phyloP scores from a whole-genome alignment of 2,888 invertebrate species.

The Drosophila austrosaltans region DNA sequence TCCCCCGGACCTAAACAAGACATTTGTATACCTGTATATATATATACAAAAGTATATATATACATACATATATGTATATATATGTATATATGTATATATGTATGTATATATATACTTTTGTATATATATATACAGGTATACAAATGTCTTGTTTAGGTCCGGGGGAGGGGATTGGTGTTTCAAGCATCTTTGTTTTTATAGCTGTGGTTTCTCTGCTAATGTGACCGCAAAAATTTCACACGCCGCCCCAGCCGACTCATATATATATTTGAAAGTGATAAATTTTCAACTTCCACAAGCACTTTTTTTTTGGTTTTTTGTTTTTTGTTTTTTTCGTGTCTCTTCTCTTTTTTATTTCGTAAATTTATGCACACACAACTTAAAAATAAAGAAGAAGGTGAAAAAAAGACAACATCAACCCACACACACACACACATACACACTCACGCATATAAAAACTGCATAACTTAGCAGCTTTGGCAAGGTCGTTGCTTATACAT shows the following conservation, averaged over 20 bases:
- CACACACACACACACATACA: constrained; percentile 40
- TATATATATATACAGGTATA: too few species aligned
- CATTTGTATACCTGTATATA: too few species aligned
- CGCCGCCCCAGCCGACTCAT: constrained; percentile 35
- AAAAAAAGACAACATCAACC: constrained; percentile 39
- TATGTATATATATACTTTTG: too few species aligned
- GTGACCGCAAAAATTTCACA: constrained; percentile 61
- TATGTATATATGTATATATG: too few species aligned
- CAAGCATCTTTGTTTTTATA: constrained; percentile 1
- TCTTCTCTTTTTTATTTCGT: constrained; percentile 22
- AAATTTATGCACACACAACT: constrained; percentile 62
- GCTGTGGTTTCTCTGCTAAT: constrained; percentile 15
- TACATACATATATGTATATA: too few species aligned
- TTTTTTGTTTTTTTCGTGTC: constrained; percentile 18
- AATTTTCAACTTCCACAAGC: constrained; percentile 53
- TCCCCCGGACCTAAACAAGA: too few species aligned
- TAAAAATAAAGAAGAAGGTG: constrained; percentile 21
- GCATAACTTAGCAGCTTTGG: constrained; percentile 71
- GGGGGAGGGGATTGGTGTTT: neutral
- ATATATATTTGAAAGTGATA: constrained; percentile 60
- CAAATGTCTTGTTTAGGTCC: neutral
- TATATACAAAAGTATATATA: too few species aligned
- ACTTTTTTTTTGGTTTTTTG: constrained; percentile 2
- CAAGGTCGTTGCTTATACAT: constrained; percentile 31
- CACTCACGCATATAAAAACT: constrained; percentile 47